Base-by-base conservation (phyloP, 1,140 invertebrate genomes). In the Eriocheir sinensis region DNA sequence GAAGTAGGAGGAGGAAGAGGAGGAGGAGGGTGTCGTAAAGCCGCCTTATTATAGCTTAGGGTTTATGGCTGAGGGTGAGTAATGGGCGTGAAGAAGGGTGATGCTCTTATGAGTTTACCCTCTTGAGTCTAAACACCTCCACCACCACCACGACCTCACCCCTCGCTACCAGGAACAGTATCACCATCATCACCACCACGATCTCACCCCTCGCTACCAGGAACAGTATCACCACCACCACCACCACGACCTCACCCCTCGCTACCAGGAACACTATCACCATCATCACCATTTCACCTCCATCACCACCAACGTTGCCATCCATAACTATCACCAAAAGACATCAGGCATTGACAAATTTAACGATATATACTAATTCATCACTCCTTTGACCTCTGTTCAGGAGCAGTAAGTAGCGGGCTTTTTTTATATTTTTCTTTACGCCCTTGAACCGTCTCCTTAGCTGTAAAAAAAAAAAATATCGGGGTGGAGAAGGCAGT, bases 41-140 rank as follows among this genome's bases (percentile, higher is more conserved):
- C 34, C 83, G 83, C 21, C 34, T 86, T 40, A 86, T 86, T 38
- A 40, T 38, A n/a, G 83, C 36, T 40, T 86, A 86, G 36, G 40
- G 40, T 86, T 38, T 86, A 86, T 40, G 83, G 40, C 21, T 17
- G 83, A n/a, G n/a, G 83, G 83, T 86, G 34, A 86, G 36, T 86
- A 86, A 72, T 72, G 60, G 60, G 2, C 6, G 60, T n/a, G 60
- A n/a, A 72, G 60, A n/a, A 72, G 60, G 60, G 60, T 21, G n/a
- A 4, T n/a, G 60, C 60, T n/a, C 21, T 72, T 72, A 72, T 72
- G 60, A 72, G 60, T 72, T 72, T 72, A 72, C 4, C 60, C n/a
- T 2, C 60, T 72, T 72, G 27, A 72, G 60, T n/a, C 60, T n/a
- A 32, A 21, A 36, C 44, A 89, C 40, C 40, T 30, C 44, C 44